Percentiles rank a stretch among this genome's conserved stretches.
phyloP scores from a whole-genome alignment of 92 coral and sea anemone genomes.

The Parazoanthus atlanticus region DNA sequence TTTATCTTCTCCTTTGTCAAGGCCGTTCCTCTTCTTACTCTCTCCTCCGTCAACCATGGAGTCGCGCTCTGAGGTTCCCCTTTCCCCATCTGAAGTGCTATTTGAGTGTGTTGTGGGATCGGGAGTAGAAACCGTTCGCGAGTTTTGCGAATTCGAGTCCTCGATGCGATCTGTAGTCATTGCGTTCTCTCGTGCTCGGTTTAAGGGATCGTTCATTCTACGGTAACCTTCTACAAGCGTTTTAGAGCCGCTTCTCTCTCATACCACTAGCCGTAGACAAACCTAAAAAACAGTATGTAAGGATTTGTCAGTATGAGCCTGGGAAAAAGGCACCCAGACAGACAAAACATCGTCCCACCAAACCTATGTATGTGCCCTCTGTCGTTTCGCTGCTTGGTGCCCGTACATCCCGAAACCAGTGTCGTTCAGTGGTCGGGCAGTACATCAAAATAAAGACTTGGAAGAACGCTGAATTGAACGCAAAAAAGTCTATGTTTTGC shows the following conservation, averaged over 20 bases:
- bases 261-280: slow-evolving; percentile 32
- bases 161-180: slow-evolving; percentile 92
- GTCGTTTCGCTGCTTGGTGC: slow-evolving; percentile 43
- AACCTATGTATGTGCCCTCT: slow-evolving; percentile 22
- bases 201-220: slow-evolving; percentile 96
- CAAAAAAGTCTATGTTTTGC: slow-evolving; percentile 13
- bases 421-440: slow-evolving; percentile 2
- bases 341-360: slow-evolving; percentile 39
- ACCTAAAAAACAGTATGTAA: slow-evolving; percentile 1
- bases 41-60: slow-evolving; percentile 42
- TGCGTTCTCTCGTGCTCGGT: slow-evolving; percentile 75
- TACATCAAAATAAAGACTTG: slow-evolving; percentile 16
- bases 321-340: slow-evolving; percentile 7
- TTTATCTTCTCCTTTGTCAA: slow-evolving; percentile 44
- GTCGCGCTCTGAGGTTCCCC: slow-evolving; percentile 39
- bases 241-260: slow-evolving; percentile 40
- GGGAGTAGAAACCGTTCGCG: slow-evolving; percentile 47
- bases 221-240: slow-evolving; percentile 61
- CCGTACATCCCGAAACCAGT: slow-evolving; percentile 26
- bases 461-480: slow-evolving; percentile 13
- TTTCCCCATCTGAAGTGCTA: slow-evolving; percentile 46
- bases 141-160: slow-evolving; percentile 47
- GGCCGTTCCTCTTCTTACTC: slow-evolving; percentile 41
- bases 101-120: slow-evolving; percentile 37
- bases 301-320: background rate